Evolutionary conservation across 1,140 invertebrate genomes (phyloP).

Genomic region (Nixonia krombeini): DNA sequence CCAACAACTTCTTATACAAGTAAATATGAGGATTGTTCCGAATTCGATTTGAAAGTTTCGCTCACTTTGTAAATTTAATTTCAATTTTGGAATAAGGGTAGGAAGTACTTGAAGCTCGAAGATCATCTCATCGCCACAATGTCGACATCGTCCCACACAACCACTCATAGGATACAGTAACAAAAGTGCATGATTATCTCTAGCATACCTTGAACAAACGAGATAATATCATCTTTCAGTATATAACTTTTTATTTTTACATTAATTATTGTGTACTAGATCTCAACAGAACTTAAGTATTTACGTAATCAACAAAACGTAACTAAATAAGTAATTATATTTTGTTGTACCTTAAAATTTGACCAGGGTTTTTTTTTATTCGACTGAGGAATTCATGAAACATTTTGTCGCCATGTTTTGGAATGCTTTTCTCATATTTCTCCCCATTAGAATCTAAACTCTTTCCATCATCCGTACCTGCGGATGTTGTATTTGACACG

Average conservation of each 20-base stretch:
- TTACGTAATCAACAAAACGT: no score
- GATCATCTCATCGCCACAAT: constrained; percentile 80
- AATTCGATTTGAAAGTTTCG: constrained; percentile 79
- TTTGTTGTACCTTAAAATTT: constrained; percentile 89
- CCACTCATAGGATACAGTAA: constrained; percentile 76
- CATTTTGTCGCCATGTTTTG: constrained; percentile 84
- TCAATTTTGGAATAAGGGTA: constrained; percentile 80
- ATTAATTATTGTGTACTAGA: no score
- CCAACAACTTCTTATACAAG: constrained; percentile 89
- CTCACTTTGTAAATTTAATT: constrained; percentile 71
- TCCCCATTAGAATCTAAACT: constrained; percentile 67
- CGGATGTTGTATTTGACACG: constrained; percentile 26
- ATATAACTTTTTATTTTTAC: no score
- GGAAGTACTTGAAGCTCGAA: constrained; percentile 89
- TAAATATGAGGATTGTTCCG: constrained; percentile 85
- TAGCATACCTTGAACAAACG: constrained; percentile 76
- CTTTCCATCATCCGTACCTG: constrained; percentile 52
- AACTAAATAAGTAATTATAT: no score
- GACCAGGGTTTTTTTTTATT: constrained; percentile 83
- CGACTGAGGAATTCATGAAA: constrained; percentile 85
- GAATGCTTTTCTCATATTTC: constrained; percentile 83
- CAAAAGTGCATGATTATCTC: constrained; percentile 77
- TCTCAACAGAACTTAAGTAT: no score
- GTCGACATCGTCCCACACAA: constrained; percentile 74
- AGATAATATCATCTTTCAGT: constrained; percentile 14